A percentile compares a stretch with the other conserved stretches of the same genome.
Evolutionary conservation across 2,113 vertebrate species (phyloP).

Genomic region (Grammomys surdaster): DNA sequence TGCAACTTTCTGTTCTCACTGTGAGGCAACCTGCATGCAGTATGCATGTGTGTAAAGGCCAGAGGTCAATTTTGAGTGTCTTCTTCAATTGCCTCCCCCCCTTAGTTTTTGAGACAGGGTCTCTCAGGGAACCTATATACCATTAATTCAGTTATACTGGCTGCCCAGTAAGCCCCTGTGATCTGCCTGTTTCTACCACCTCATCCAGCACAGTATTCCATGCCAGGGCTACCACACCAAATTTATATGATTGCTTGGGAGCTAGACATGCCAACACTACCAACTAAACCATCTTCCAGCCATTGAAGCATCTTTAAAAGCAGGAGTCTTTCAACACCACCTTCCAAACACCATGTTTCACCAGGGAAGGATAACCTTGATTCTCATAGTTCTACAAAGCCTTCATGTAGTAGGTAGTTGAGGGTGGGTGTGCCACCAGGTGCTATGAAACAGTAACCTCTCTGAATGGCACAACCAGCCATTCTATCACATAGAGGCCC

Average conservation of each 20-base stretch:
- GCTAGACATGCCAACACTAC: neutral
- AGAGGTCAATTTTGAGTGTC: neutral
- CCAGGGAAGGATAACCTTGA: neutral
- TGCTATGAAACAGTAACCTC: neutral
- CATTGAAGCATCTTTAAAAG: neutral
- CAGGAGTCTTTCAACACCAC: neutral
- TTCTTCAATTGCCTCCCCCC: neutral
- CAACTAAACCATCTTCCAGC: neutral
- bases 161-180: neutral
- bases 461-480: neutral
- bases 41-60: neutral
- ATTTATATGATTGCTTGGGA: neutral
- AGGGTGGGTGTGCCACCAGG: neutral
- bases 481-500: neutral
- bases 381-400: neutral
- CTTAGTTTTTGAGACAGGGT: neutral
- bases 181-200: neutral
- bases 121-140: neutral
- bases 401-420: neutral
- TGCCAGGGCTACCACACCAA: neutral
- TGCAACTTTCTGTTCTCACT: slow-evolving; percentile 18
- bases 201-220: neutral
- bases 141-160: neutral
- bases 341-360: neutral
- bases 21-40: neutral